These are phyloP conservation scores for Hippoglossus hippoglossus DNA, from an alignment of 2,797 vertebrate species.

Conservation along the genomic window DNA sequence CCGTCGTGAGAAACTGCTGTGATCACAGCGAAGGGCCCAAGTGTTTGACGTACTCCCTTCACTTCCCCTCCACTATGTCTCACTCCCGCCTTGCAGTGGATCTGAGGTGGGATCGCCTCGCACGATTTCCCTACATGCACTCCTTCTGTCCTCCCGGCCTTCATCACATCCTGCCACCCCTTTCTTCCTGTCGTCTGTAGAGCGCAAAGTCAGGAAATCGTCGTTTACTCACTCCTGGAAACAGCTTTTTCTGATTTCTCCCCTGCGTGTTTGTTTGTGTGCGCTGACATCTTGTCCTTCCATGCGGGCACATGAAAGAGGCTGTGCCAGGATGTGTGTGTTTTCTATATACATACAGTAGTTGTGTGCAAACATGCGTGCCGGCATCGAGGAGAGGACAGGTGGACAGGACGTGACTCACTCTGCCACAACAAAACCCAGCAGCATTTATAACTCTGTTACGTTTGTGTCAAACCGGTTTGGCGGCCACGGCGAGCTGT, in stretches of 20 bases:
- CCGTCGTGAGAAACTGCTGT: constrained; percentile 52
- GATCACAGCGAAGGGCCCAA: constrained; percentile 42
- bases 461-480: constrained; percentile 37
- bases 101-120: constrained; percentile 30
- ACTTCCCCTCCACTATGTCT: constrained; percentile 57
- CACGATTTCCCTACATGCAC: constrained; percentile 36
- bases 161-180: constrained; percentile 59
- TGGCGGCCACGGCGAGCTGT: constrained; percentile 34
- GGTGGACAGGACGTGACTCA: constrained; percentile 64
- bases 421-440: constrained; percentile 41
- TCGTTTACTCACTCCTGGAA: constrained; percentile 17
- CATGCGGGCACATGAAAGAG: constrained; percentile 44
- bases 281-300: constrained; percentile 9
- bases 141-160: constrained; percentile 55
- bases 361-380: constrained; percentile 45
- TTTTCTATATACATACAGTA: constrained; percentile 15
- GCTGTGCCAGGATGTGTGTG: constrained; percentile 28
- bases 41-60: constrained; percentile 36
- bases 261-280: constrained; percentile 22
- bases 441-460: constrained; percentile 50
- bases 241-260: constrained; percentile 5
- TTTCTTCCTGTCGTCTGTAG: constrained; percentile 50
- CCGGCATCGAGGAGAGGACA: constrained; percentile 38
- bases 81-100: constrained; percentile 42
- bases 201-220: constrained; percentile 61